phyloP scores from a whole-genome alignment of 2,113 vertebrate genomes.

The Dissostichus mawsoni region DNA sequence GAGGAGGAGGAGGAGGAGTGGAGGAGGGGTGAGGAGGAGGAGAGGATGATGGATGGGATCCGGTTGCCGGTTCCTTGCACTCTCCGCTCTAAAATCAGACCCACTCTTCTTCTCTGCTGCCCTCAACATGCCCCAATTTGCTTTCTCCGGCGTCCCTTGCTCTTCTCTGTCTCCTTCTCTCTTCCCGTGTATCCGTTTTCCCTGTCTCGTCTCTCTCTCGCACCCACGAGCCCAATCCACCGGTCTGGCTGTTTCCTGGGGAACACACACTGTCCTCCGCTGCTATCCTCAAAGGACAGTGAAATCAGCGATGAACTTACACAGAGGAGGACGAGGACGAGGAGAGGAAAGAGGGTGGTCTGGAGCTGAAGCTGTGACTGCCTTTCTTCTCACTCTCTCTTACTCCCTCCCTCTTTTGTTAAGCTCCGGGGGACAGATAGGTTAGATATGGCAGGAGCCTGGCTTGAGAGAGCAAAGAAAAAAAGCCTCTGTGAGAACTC shows the following conservation, averaged over 20 bases:
- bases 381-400: constrained; percentile 61
- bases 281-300: constrained; percentile 74
- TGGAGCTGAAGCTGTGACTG: constrained; percentile 76
- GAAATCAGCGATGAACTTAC: constrained; percentile 78
- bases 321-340: constrained; percentile 55
- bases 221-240: constrained; percentile 71
- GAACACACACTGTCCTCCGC: constrained; percentile 70
- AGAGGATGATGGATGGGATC: constrained; percentile 67
- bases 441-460: constrained; percentile 72
- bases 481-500: constrained; percentile 70
- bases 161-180: constrained; percentile 48
- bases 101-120: constrained; percentile 70
- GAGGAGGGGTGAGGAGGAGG: constrained; percentile 48
- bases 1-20: constrained; percentile 35
- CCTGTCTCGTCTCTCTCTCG: constrained; percentile 31
- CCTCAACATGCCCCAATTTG: constrained; percentile 77
- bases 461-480: constrained; percentile 65
- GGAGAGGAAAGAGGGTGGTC: constrained; percentile 74
- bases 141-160: constrained; percentile 65
- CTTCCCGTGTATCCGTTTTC: constrained; percentile 59
- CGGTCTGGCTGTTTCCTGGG: constrained; percentile 77
- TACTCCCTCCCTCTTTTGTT: constrained; percentile 77
- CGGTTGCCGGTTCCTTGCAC: constrained; percentile 70
- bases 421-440: constrained; percentile 73
- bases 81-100: constrained; percentile 69